phyloP scores from a whole-genome alignment of 2,113 vertebrate species.

The Sorex fumeus region DNA sequence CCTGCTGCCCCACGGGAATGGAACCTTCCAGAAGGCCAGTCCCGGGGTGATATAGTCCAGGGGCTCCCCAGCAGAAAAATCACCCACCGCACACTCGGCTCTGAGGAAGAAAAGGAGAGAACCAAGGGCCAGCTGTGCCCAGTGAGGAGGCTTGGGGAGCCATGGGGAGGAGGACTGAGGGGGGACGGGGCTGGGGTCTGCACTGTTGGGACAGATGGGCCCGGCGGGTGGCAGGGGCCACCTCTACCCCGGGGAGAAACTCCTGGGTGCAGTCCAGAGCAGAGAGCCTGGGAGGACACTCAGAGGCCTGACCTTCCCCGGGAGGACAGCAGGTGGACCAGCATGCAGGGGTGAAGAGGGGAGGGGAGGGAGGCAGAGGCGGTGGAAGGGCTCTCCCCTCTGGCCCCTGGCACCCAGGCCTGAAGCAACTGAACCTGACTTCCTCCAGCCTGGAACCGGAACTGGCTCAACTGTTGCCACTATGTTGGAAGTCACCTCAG shows the following conservation, averaged over 20 bases:
- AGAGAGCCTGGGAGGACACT: no score
- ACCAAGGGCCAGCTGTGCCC: not conserved
- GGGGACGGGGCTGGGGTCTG: not conserved
- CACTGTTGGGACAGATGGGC: not conserved
- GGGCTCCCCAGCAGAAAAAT: not conserved
- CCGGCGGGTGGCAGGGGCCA: not conserved
- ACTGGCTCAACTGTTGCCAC: not conserved
- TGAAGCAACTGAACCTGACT: not conserved
- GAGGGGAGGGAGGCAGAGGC: not conserved
- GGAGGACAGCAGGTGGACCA: no score
- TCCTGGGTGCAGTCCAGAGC: no score
- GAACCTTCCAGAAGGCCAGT: not conserved
- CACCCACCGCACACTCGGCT: not conserved
- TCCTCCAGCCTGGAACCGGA: not conserved
- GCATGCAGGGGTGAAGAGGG: not conserved
- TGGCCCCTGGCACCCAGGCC: not conserved
- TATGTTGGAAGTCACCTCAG: constrained; percentile 15
- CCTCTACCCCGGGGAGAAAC: no score
- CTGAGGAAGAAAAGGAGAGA: not conserved
- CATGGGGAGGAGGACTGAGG: not conserved
- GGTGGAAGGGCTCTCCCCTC: not conserved
- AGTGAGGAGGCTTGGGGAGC: not conserved
- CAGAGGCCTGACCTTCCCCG: no score
- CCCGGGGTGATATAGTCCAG: not conserved
- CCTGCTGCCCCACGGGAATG: no score